Evolutionary conservation across 2,888 invertebrate genomes (phyloP).

Genomic region (Mesorhabditis spiculigera): DNA sequence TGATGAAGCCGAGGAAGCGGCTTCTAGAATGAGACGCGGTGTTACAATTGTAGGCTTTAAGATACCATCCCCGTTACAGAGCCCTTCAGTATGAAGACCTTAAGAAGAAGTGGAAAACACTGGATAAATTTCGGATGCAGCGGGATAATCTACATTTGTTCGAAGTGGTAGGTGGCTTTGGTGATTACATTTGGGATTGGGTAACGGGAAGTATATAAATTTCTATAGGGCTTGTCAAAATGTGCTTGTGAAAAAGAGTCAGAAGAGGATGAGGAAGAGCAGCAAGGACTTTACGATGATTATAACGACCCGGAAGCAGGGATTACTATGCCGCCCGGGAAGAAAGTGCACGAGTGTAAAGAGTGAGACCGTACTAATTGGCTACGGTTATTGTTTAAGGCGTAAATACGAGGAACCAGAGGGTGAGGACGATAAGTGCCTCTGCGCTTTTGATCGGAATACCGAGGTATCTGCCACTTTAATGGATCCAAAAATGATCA

Average conservation of each 20-base stretch:
- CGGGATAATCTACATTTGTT: slow-evolving; percentile 15
- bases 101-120: neutral
- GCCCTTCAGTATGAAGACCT: slow-evolving; percentile 2
- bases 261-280: neutral
- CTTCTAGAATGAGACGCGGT: no score
- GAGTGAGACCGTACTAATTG: neutral
- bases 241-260: slow-evolving; percentile 26
- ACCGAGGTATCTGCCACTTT: slow-evolving; percentile 23
- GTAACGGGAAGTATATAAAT: slow-evolving; percentile 6
- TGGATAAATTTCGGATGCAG: neutral
- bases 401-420: slow-evolving; percentile 39
- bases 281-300: slow-evolving; percentile 17
- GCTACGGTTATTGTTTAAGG: slow-evolving; percentile 26
- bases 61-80: neutral
- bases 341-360: neutral
- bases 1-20: slow-evolving; percentile 3
- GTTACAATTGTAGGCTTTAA: no score
- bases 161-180: slow-evolving; percentile 10
- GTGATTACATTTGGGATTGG: neutral
- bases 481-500: slow-evolving; percentile 9
- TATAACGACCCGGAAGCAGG: slow-evolving; percentile 19
- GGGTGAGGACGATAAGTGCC: slow-evolving; percentile 38
- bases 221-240: slow-evolving; percentile 28
- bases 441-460: slow-evolving; percentile 49
- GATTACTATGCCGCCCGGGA: slow-evolving; percentile 10